Conservation (phyloP, 2,113 vertebrate genomes). For the Brachyistius frenatus region DNA sequence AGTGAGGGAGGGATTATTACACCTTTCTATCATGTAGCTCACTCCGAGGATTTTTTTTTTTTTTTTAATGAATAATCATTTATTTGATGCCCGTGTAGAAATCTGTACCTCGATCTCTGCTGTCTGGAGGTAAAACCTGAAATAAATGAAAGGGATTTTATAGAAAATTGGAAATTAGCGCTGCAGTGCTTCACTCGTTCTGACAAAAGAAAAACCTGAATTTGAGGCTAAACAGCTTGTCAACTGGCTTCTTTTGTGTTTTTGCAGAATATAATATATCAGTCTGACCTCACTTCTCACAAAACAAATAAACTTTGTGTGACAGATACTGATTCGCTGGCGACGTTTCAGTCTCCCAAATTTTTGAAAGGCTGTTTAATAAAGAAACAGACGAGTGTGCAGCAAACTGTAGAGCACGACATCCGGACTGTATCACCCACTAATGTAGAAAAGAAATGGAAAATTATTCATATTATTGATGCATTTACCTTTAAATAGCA, state of each 20-base stretch:
- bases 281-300: constrained; percentile 1
- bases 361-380: constrained; percentile 14
- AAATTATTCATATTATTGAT: not conserved
- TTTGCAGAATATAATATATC: not conserved
- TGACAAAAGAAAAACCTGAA: constrained; percentile 6
- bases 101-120: not conserved
- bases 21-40: not conserved
- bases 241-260: not conserved
- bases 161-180: not conserved
- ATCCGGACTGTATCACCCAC: constrained; percentile 6
- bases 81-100: not conserved
- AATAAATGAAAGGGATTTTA: not conserved
- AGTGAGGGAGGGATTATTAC: not conserved
- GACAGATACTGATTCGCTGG: constrained; percentile 18
- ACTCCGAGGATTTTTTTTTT: not conserved
- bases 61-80: not conserved
- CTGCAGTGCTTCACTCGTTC: not conserved
- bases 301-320: constrained; percentile 21
- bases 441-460: constrained; percentile 1
- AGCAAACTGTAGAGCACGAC: constrained; percentile 20
- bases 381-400: constrained; percentile 1
- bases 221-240: constrained; percentile 10
- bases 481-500: too few species aligned
- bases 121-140: not conserved
- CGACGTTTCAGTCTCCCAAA: constrained; percentile 3